Evolutionary conservation across 2,113 vertebrate species (phyloP), one percentile per base, ranked within the genome.

Genomic region (Tinamus guttatus): DNA sequence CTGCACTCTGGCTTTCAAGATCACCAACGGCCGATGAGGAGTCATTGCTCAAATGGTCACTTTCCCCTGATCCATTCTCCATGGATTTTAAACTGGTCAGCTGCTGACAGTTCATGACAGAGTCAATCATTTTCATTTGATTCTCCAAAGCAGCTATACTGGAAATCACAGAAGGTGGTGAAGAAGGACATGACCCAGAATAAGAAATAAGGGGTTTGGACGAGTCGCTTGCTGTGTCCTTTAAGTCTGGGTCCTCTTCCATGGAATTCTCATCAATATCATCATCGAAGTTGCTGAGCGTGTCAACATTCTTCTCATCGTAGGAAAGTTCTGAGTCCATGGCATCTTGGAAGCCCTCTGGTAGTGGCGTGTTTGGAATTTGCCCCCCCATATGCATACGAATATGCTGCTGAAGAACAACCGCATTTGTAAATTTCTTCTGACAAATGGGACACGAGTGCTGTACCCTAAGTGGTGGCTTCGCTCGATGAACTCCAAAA

Each of bases 381-480:
- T 99, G 99, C 3, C 99, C 99, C 1, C 99, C 99, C 99, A 99
- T 99, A 95, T 99, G 99, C 99, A 99, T 99, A 76, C 99, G 99
- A 93, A 99, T 99, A 94, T 99, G 99, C 97, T 99, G 99, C 96
- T 99, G 99, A 77, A 99, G 98, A 77, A 99, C 99, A 69, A 99
- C 99, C 0, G 99, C 99, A 1, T 99, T 99, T 45, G 99, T 99
- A 98, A 99, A 99, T 98, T 99, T 99, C 98, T 99, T 99, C 98
- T 99, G 99, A 98, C 99, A 99, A 96, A 99, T 99, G 77, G 99
- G 99, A 96, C 99, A 99, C 2, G 99, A 99, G 96, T 99, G 99
- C 95, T 99, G 99, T 84, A 99, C 99, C 52, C 99, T 98, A 73
- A 99, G 98, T 36, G 99, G 99, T 12, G 99, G 99, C 98, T 99